A percentile compares a stretch with the other conserved stretches of the same genome.
Conservation (phyloP, 2,113 vertebrate species). For the Cercopithecus mona region DNA sequence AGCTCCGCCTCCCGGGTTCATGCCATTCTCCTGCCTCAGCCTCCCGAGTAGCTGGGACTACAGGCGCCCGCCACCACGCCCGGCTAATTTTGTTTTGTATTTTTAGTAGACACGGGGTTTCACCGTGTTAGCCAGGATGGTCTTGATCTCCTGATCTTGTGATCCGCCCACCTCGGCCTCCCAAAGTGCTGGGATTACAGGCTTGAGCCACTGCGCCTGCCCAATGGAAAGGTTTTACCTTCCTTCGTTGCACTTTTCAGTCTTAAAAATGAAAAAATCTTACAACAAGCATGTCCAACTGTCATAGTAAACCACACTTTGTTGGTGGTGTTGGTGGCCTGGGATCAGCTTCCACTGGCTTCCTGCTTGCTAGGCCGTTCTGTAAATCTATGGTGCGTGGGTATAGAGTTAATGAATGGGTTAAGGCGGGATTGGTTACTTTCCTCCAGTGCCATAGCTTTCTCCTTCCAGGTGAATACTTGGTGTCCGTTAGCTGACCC, state of each 20-base stretch:
- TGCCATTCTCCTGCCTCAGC: no score
- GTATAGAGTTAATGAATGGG: background rate
- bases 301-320: background rate
- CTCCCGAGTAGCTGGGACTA: no score
- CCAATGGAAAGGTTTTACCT: background rate
- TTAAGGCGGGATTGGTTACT: background rate
- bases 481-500: background rate
- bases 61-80: accelerated
- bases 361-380: background rate
- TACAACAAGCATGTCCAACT: background rate
- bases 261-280: background rate
- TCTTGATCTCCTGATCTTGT: no score
- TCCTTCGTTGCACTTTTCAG: background rate
- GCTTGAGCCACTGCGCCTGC: accelerated
- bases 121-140: no score
- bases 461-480: background rate
- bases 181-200: no score
- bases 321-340: background rate
- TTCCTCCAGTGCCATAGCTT: background rate
- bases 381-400: background rate
- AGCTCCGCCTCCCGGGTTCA: no score
- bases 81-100: no score
- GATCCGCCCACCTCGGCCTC: no score
- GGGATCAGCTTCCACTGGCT: background rate
- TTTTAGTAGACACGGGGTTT: no score